Conservation (phyloP, 2,797 vertebrate genomes). For the Siniperca obscura region DNA sequence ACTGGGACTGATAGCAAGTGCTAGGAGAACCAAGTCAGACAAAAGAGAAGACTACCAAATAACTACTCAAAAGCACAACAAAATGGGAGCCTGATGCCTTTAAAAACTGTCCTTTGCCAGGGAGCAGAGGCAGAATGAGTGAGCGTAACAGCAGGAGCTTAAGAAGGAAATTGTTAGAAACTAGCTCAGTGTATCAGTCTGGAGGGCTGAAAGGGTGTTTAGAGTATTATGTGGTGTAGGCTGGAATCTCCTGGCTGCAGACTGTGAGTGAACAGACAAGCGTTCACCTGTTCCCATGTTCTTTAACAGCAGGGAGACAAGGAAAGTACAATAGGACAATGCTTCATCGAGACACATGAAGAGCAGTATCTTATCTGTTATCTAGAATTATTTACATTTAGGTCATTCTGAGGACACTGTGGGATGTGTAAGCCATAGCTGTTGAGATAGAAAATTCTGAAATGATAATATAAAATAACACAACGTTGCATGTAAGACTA, state of each 20-base stretch:
- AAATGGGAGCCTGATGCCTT: background rate
- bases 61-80: constrained; percentile 10
- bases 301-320: background rate
- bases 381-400: background rate
- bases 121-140: constrained; percentile 1
- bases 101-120: background rate
- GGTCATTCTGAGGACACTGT: background rate
- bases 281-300: background rate
- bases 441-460: background rate
- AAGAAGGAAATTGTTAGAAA: background rate
- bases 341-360: background rate
- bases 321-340: background rate
- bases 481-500: background rate
- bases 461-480: background rate
- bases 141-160: background rate
- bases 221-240: constrained; percentile 1
- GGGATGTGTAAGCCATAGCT: background rate
- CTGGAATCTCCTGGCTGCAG: background rate
- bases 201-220: background rate
- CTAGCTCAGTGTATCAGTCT: background rate
- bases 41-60: constrained; percentile 10
- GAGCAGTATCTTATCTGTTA: background rate
- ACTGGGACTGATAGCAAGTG: background rate
- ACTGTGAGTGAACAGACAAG: background rate
- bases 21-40: background rate